phyloP scores from a whole-genome alignment of 2,797 vertebrate species.

The Malacoctenus gilli region DNA sequence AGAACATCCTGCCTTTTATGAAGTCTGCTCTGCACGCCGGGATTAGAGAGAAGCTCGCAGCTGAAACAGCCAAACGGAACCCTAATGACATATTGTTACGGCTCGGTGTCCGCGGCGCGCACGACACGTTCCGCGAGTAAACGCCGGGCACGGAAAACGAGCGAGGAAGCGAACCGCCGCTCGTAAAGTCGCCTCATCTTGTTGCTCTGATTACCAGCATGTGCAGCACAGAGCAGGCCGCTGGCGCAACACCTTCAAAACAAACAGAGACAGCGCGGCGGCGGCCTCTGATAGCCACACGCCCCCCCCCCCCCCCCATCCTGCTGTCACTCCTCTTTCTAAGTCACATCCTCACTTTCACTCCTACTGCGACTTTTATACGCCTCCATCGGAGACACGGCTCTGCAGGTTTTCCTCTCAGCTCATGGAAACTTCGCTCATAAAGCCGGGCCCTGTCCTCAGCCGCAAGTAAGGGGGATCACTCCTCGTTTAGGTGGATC shows the following conservation, averaged over 20 bases:
- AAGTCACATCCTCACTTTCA: conserved; percentile 31
- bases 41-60: too few species aligned
- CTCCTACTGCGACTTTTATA: background rate
- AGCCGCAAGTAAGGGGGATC: conserved; percentile 24
- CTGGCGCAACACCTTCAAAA: conserved; percentile 2
- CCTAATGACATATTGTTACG: background rate
- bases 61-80: too few species aligned
- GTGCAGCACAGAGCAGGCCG: conserved; percentile 18
- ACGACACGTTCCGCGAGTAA: background rate
- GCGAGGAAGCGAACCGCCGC: background rate
- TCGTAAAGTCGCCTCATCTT: conserved; percentile 22
- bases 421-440: conserved; percentile 4
- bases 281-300: background rate
- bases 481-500: conserved; percentile 12
- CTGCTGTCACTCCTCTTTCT: conserved; percentile 4
- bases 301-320: background rate
- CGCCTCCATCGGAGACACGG: background rate
- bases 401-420: background rate
- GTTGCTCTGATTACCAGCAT: conserved; percentile 38
- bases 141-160: background rate
- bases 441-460: conserved; percentile 20
- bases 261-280: conserved; percentile 9
- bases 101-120: background rate
- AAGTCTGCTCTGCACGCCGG: too few species aligned
- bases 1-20: too few species aligned